phyloP scores from a whole-genome alignment of 2,888 invertebrate genomes.

The Eilema depressum region DNA sequence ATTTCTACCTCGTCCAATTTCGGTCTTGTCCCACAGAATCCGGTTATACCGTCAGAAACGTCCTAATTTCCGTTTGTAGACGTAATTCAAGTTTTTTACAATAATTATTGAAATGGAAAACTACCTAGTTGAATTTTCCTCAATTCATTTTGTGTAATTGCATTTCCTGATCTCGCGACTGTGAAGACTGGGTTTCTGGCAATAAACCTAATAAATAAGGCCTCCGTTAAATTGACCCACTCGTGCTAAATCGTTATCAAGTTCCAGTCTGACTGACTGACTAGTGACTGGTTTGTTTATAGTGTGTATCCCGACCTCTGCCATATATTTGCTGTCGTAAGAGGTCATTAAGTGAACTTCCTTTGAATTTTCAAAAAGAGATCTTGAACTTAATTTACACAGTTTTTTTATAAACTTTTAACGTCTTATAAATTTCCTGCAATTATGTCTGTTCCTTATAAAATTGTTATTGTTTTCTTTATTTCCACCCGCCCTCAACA shows the following conservation, averaged over 20 bases:
- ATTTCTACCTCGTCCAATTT: too few relatives aligned
- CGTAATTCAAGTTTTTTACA: neutral
- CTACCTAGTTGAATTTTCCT: neutral
- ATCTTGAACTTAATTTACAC: neutral
- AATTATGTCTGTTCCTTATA: neutral
- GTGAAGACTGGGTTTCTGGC: neutral
- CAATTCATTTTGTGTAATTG: neutral
- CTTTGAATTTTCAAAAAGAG: neutral
- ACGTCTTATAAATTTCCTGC: neutral
- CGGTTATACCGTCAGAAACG: too few relatives aligned
- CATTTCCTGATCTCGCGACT: neutral
- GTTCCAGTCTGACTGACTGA: neutral
- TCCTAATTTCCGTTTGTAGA: neutral
- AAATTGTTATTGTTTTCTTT: neutral
- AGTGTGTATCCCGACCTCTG: neutral
- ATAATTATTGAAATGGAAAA: neutral
- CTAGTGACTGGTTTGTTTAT: neutral
- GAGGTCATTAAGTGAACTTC: neutral
- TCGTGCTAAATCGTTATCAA: neutral
- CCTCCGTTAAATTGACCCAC: neutral
- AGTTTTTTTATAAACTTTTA: neutral
- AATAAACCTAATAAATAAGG: too few relatives aligned
- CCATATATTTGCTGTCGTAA: neutral
- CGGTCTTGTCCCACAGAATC: too few relatives aligned
- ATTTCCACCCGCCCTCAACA: neutral